These are phyloP conservation scores for Molossus molossus DNA, from an alignment of 2,797 vertebrate genomes.

Conservation along the genomic window DNA sequence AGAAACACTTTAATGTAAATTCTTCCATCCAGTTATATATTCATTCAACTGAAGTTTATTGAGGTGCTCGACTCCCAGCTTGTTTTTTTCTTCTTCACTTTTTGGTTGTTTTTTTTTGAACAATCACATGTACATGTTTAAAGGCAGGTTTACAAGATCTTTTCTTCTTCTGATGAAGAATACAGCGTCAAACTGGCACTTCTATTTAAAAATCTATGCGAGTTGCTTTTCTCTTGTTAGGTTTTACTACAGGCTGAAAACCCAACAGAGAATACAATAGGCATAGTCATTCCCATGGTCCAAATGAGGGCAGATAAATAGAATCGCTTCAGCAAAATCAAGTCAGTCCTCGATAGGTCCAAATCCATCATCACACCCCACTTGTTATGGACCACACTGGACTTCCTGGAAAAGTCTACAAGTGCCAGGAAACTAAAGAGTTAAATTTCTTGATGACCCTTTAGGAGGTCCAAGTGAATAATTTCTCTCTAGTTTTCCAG, in stretches of 20 bases:
- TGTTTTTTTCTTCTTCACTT: not conserved
- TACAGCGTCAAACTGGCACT: slow-evolving; percentile 30
- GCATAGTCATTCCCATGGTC: not conserved
- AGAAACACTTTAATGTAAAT: not conserved
- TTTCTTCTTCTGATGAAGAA: slow-evolving; percentile 18
- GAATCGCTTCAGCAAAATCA: not conserved
- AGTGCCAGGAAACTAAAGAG: not conserved
- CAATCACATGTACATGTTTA: not conserved
- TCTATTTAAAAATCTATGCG: slow-evolving; percentile 68
- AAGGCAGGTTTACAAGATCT: not conserved
- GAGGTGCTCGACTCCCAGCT: not conserved
- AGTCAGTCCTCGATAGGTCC: not conserved
- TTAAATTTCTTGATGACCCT: not conserved
- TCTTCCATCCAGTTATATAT: not conserved
- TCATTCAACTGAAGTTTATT: not conserved
- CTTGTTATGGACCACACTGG: rapidly evolving
- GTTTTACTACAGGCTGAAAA: slow-evolving; percentile 55
- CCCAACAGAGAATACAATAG: not conserved
- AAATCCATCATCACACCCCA: rapidly evolving
- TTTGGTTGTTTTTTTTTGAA: not conserved
- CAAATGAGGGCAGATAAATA: not conserved
- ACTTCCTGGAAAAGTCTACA: not conserved
- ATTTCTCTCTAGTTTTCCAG: not conserved
- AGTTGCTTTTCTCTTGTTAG: slow-evolving; percentile 60
- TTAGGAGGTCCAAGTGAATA: not conserved